A percentile compares a stretch with the other conserved stretches of the same genome.
These are phyloP conservation scores for Wasmannia auropunctata DNA, from an alignment of 1,140 invertebrate species.

Conservation along the genomic window DNA sequence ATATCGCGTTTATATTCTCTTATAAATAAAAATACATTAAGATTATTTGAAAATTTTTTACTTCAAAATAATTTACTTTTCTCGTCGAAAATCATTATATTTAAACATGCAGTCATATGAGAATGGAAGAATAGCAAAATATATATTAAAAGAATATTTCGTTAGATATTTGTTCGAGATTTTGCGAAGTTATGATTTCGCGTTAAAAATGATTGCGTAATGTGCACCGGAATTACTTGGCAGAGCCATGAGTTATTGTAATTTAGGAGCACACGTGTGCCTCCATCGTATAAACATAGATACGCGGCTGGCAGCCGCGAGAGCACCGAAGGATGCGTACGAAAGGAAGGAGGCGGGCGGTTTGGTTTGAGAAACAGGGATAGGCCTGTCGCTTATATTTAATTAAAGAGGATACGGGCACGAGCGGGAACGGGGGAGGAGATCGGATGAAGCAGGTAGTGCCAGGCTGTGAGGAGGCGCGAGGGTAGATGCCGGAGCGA, in stretches of 20 bases:
- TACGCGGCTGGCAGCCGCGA: not conserved
- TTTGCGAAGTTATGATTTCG: not conserved
- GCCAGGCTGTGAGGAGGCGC: not conserved
- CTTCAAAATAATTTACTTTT: not conserved
- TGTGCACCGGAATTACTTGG: not conserved
- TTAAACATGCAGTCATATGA: not conserved
- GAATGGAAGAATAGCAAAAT: not conserved
- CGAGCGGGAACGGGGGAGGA: constrained; percentile 48
- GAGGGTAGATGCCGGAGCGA: not conserved
- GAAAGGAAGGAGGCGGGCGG: not conserved
- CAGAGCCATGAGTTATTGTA: constrained; percentile 3
- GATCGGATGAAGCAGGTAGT: constrained; percentile 35
- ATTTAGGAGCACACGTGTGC: not conserved
- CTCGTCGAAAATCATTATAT: not conserved
- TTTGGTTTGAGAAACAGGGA: constrained; percentile 68
- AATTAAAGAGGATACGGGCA: constrained; percentile 79
- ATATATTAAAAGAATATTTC: not conserved
- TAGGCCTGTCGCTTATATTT: constrained; percentile 80
- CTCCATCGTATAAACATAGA: not conserved
- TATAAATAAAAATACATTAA: constrained; percentile 7
- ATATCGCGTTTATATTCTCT: not conserved
- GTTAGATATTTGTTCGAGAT: not conserved
- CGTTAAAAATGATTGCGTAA: not conserved
- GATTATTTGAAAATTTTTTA: not conserved
- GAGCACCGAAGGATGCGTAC: not conserved